These are phyloP conservation scores for Heterotis niloticus DNA, from an alignment of 2,113 vertebrate genomes.

Conservation along the genomic window DNA sequence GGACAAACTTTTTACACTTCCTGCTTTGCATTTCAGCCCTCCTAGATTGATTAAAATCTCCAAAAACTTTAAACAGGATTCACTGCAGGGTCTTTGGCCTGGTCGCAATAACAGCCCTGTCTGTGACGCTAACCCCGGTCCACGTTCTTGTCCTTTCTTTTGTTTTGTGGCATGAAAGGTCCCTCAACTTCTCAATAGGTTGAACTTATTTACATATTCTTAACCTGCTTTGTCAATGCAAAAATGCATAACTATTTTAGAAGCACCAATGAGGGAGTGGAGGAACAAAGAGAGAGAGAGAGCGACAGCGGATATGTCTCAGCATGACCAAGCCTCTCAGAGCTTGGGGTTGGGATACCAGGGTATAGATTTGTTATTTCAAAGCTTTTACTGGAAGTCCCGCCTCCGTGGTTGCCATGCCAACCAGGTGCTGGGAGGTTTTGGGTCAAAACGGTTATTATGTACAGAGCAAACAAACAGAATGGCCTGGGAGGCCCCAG, in stretches of 20 bases:
- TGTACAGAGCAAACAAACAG: neutral
- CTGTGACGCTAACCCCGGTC: no score
- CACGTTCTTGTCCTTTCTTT: no score
- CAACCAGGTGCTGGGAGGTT: neutral
- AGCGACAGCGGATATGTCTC: no score
- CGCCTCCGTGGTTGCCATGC: neutral
- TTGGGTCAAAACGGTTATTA: neutral
- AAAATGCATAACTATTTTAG: neutral
- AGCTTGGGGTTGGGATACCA: neutral
- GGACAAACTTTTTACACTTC: no score
- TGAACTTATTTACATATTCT: neutral
- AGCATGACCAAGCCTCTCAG: neutral
- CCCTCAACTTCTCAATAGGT: neutral
- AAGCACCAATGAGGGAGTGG: slow-evolving; percentile 7
- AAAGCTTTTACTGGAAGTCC: neutral
- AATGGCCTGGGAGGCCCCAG: neutral
- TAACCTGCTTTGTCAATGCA: neutral
- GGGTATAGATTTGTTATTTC: slow-evolving; percentile 6
- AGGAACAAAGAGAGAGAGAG: neutral
- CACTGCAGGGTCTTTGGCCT: no score
- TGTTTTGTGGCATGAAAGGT: no score
- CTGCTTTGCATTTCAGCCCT: no score
- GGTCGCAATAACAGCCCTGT: no score
- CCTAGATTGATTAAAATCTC: no score
- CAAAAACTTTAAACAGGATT: no score